Conservation (phyloP, 2,888 invertebrate species). For the Globia sparganii region DNA sequence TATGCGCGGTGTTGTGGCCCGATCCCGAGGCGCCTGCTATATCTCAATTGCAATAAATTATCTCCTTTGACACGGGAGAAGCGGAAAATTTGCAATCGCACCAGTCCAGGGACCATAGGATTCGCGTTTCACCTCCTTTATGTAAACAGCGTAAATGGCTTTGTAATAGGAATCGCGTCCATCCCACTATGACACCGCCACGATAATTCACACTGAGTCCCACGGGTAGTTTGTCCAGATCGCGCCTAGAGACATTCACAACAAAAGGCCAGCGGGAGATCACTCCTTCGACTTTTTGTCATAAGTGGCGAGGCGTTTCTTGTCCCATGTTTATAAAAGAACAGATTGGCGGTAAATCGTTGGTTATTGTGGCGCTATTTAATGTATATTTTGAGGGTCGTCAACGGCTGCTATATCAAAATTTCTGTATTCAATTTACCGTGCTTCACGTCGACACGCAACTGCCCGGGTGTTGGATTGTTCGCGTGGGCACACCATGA, state of each 20-base stretch:
- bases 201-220: slow-evolving; percentile 86
- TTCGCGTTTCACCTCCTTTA: slow-evolving; percentile 82
- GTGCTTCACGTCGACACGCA: slow-evolving; percentile 85
- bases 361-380: slow-evolving; percentile 87
- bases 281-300: slow-evolving; percentile 88
- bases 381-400: slow-evolving; percentile 85
- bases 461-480: slow-evolving; percentile 80
- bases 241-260: slow-evolving; percentile 80
- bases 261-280: slow-evolving; percentile 89
- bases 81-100: slow-evolving; percentile 87
- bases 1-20: slow-evolving; percentile 82
- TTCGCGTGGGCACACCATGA: slow-evolving; percentile 78
- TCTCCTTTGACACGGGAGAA: slow-evolving; percentile 86
- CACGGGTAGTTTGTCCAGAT: slow-evolving; percentile 87
- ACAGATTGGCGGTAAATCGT: slow-evolving; percentile 90
- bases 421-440: slow-evolving; percentile 86
- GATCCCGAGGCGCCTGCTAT: slow-evolving; percentile 82
- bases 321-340: slow-evolving; percentile 85
- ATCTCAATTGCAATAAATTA: slow-evolving; percentile 89
- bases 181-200: slow-evolving; percentile 82
- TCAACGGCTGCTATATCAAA: slow-evolving; percentile 77
- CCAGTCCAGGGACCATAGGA: slow-evolving; percentile 76
- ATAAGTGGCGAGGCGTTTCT: slow-evolving; percentile 88
- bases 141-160: slow-evolving; percentile 88
- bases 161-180: slow-evolving; percentile 86